These are phyloP conservation scores for Tenebrio molitor DNA, from an alignment of 1,140 invertebrate species.

Conservation along the genomic window DNA sequence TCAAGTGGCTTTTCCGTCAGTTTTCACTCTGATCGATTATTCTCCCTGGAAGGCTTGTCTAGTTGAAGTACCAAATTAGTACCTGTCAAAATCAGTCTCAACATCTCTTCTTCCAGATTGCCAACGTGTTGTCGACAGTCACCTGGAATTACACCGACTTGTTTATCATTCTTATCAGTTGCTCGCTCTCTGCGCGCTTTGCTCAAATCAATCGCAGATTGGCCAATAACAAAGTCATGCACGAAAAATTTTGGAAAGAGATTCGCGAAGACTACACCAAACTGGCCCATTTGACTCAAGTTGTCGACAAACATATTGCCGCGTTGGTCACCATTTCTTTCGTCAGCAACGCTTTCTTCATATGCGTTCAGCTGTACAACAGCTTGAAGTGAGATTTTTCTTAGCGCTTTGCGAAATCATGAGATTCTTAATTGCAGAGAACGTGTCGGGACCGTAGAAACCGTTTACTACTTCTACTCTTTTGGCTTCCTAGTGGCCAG, in stretches of 20 bases:
- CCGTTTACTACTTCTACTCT: slow-evolving; percentile 74
- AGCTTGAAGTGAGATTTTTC: slow-evolving; percentile 77
- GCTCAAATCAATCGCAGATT: slow-evolving; percentile 72
- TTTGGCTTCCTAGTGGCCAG: slow-evolving; percentile 73
- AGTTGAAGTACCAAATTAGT: slow-evolving; percentile 56
- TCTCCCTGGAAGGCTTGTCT: slow-evolving; percentile 53
- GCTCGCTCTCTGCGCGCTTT: slow-evolving; percentile 72
- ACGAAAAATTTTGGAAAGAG: slow-evolving; percentile 68
- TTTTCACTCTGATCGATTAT: slow-evolving; percentile 55
- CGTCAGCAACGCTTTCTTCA: slow-evolving; percentile 79
- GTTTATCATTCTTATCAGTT: slow-evolving; percentile 74
- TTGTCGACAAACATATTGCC: slow-evolving; percentile 71
- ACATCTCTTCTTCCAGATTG: slow-evolving; percentile 60
- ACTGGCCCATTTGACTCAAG: slow-evolving; percentile 70
- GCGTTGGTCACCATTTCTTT: slow-evolving; percentile 76
- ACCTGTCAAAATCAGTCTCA: neutral
- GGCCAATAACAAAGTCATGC: slow-evolving; percentile 60
- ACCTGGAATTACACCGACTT: slow-evolving; percentile 78
- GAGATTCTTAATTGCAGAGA: slow-evolving; percentile 47
- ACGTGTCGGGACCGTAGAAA: slow-evolving; percentile 56
- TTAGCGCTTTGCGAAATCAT: no score
- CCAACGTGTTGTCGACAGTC: slow-evolving; percentile 76
- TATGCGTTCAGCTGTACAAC: slow-evolving; percentile 81
- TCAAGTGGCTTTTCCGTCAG: slow-evolving; percentile 55
- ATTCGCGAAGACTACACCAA: slow-evolving; percentile 72